Evolutionary conservation across 2,797 vertebrate species (phyloP), one percentile per base, ranked within the genome.

Genomic region (Macroramphosus scolopax): DNA sequence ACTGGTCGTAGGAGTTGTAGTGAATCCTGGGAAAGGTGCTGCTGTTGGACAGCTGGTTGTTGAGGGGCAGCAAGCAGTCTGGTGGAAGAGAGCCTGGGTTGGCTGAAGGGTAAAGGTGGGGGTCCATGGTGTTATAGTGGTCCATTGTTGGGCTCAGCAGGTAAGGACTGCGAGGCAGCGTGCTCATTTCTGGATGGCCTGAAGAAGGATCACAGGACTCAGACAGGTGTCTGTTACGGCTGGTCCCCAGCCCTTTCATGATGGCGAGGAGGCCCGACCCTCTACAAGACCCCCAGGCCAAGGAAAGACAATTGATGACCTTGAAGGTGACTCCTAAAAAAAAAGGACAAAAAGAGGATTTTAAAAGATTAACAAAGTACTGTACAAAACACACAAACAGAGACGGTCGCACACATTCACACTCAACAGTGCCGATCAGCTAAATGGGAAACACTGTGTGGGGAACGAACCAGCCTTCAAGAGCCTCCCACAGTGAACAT

Each of bases 191-290:
- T 59, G 91, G 85, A 57, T 91, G 90, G 54, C 91, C 93, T 34
- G 90, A 74, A 38, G 93, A 86, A 26, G 93, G 92, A 47, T 98
- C 94, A 73, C 95, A 92, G 81, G 93, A 94, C 34, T 98, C 93
- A 0, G 95, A 94, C 70, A 94, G 90, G 80, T 95, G 95, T 70
- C 92, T 92, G 83, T 90, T 92, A 79, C 94, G 95, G 77, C 93
- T 94, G 76, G 94, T 92, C 83, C 92, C 93, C 84, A 98, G 90
- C 83, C 96, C 95, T 89, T 98, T 98, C 97, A 99, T 99, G 87
- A 82, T 88, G 81, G 71, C 57, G 17, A 63, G 73, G 82, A 84
- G 78, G 71, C 67, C 81, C 52, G 56, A 78, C 73, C 78, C 73
- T 73, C 84, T 91, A 93, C 75, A 90, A 73, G 90, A 93, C 92